Evolutionary conservation across 1,140 invertebrate genomes (phyloP).

Genomic region (Trichoplusia ni): DNA sequence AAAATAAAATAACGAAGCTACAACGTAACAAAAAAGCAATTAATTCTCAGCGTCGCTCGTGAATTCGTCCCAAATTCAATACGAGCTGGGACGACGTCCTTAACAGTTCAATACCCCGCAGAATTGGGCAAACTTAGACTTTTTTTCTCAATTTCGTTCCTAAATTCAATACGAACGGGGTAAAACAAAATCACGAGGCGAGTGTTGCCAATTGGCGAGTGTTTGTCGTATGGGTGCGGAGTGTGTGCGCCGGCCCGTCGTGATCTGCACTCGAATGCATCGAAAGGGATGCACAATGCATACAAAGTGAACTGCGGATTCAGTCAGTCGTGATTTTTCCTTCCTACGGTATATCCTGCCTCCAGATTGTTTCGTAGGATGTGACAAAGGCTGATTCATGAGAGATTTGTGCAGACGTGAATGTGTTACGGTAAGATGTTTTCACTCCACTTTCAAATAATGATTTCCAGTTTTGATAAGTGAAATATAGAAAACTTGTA

Average conservation of each 20-base stretch:
- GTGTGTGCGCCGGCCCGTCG: conserved; percentile 37
- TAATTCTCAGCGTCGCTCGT: not conserved
- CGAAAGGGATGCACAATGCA: conserved; percentile 59
- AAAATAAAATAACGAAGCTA: too few species aligned
- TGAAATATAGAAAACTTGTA: not conserved
- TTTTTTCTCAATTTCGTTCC: conserved; percentile 14
- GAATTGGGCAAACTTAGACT: conserved; percentile 5
- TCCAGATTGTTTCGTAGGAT: conserved; percentile 43
- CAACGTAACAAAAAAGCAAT: not conserved
- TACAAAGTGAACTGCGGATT: conserved; percentile 59
- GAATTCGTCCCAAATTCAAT: not conserved
- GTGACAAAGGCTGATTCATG: conserved; percentile 54
- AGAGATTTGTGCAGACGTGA: conserved; percentile 37
- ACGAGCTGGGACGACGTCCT: not conserved
- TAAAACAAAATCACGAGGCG: conserved; percentile 54
- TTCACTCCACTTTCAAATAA: not conserved
- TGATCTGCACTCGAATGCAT: conserved; percentile 51
- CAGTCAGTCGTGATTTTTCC: conserved; percentile 63
- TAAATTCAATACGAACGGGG: conserved; percentile 42
- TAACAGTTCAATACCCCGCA: conserved; percentile 16
- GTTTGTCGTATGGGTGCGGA: conserved; percentile 63
- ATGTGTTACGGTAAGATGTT: conserved; percentile 27
- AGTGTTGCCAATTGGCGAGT: conserved; percentile 60
- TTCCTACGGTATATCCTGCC: conserved; percentile 48
- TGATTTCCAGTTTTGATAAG: not conserved